phyloP scores from a whole-genome alignment of 2,888 invertebrate genomes.

The Macaria liturata region DNA sequence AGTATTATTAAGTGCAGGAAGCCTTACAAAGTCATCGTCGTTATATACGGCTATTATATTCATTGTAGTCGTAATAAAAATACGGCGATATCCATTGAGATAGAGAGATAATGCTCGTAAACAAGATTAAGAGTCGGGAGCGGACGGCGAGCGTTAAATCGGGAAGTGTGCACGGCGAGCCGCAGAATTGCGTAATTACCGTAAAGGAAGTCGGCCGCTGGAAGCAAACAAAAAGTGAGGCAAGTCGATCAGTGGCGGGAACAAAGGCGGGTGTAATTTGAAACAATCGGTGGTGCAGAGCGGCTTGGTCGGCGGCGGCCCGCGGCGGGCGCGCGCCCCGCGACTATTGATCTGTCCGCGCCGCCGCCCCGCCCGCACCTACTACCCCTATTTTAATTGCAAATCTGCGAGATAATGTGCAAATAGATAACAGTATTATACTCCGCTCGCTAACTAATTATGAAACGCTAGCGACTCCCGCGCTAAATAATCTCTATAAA shows the following conservation, averaged over 20 bases:
- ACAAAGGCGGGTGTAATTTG: conserved; percentile 81
- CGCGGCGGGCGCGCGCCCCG: conserved; percentile 73
- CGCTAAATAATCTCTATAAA: conserved; percentile 41
- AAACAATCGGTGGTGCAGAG: conserved; percentile 80
- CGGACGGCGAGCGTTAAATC: conserved; percentile 47
- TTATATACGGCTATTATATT: conserved; percentile 32
- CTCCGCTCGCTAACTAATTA: conserved; percentile 77
- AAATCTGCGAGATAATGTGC: conserved; percentile 83
- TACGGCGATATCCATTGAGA: conserved; percentile 33
- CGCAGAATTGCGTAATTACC: conserved; percentile 79
- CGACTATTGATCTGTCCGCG: conserved; percentile 78
- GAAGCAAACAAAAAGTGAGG: conserved; percentile 77
- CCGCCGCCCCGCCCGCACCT: conserved; percentile 41
- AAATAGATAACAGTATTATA: conserved; percentile 82
- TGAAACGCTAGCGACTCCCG: conserved; percentile 65
- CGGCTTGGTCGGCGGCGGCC: conserved; percentile 60
- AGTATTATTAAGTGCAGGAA: conserved; percentile 25
- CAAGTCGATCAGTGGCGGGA: conserved; percentile 78
- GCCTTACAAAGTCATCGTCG: conserved; percentile 28
- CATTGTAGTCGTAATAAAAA: conserved; percentile 33
- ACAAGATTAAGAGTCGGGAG: conserved; percentile 52
- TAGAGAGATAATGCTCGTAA: conserved; percentile 42
- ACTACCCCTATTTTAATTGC: conserved; percentile 82
- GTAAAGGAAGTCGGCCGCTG: conserved; percentile 78
- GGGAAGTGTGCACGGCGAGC: conserved; percentile 64